phyloP scores from a whole-genome alignment of 2,888 invertebrate species.

The Tetheella fluctuosa region DNA sequence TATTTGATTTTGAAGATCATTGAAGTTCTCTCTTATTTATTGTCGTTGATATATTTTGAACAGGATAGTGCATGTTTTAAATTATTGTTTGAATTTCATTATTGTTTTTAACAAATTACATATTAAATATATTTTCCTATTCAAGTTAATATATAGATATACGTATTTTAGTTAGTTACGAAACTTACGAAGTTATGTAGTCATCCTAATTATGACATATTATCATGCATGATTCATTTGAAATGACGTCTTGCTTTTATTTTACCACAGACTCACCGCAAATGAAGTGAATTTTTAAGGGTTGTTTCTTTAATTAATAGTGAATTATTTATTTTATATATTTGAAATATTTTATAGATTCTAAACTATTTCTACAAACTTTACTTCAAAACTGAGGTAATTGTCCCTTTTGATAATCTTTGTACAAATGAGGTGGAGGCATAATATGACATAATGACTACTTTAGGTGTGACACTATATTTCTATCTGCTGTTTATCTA shows the following conservation, averaged over 20 bases:
- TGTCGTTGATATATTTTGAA: slow-evolving; percentile 13
- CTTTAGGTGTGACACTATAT: neutral
- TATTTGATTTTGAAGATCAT: slow-evolving; percentile 14
- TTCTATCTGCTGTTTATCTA: neutral
- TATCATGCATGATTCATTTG: too few relatives aligned
- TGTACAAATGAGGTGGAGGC: neutral
- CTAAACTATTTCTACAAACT: neutral
- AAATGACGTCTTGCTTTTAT: too few relatives aligned
- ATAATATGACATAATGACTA: neutral
- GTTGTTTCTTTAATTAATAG: too few relatives aligned
- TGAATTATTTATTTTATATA: too few relatives aligned
- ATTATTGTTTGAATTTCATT: neutral
- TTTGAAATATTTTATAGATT: too few relatives aligned
- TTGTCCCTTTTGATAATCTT: neutral
- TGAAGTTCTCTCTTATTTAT: slow-evolving; percentile 9
- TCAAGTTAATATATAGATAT: neutral
- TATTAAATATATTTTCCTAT: slow-evolving; percentile 7
- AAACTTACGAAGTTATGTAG: too few relatives aligned
- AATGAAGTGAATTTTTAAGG: too few relatives aligned
- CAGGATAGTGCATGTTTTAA: neutral
- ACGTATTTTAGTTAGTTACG: neutral
- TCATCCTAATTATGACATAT: too few relatives aligned
- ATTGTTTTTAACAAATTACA: neutral
- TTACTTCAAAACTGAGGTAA: too few relatives aligned
- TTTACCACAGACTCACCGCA: too few relatives aligned